These are phyloP conservation scores for Solen grandis DNA, from an alignment of 1,140 invertebrate genomes.

Conservation along the genomic window DNA sequence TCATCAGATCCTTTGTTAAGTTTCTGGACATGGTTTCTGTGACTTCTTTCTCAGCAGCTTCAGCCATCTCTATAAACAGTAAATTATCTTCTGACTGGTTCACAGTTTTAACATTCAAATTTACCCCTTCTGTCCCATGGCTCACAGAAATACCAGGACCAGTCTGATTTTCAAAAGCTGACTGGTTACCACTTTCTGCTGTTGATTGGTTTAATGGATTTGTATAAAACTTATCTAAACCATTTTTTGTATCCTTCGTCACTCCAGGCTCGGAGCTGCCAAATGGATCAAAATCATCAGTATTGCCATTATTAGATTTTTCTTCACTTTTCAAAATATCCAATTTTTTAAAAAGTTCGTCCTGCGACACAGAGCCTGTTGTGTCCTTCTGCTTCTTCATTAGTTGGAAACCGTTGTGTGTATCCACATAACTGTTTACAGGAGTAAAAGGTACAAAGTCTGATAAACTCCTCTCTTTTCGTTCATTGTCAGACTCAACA, in stretches of 20 bases:
- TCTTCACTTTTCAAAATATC: background rate
- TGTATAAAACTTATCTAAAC: too few species aligned
- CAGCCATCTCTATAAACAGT: conserved; percentile 1
- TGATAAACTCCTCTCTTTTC: background rate
- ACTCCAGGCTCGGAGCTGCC: background rate
- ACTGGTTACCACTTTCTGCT: background rate
- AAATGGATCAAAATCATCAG: conserved; percentile 26
- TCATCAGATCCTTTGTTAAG: conserved; percentile 19
- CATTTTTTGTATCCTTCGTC: too few species aligned
- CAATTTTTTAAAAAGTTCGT: conserved; percentile 1
- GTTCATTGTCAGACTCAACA: conserved; percentile 1
- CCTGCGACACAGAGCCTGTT: too few species aligned
- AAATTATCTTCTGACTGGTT: conserved; percentile 29
- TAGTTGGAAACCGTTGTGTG: background rate
- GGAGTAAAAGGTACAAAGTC: conserved; percentile 32
- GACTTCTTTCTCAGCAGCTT: conserved; percentile 24
- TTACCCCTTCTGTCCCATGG: background rate
- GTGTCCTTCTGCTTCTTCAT: too few species aligned
- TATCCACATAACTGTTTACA: conserved; percentile 1
- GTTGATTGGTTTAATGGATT: too few species aligned
- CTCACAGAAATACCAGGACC: conserved; percentile 9
- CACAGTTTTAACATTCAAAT: background rate
- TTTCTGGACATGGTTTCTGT: conserved; percentile 15
- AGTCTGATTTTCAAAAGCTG: conserved; percentile 21
- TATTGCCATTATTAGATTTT: background rate